Conservation (phyloP, 2,797 vertebrate genomes). For the Allobates femoralis region DNA sequence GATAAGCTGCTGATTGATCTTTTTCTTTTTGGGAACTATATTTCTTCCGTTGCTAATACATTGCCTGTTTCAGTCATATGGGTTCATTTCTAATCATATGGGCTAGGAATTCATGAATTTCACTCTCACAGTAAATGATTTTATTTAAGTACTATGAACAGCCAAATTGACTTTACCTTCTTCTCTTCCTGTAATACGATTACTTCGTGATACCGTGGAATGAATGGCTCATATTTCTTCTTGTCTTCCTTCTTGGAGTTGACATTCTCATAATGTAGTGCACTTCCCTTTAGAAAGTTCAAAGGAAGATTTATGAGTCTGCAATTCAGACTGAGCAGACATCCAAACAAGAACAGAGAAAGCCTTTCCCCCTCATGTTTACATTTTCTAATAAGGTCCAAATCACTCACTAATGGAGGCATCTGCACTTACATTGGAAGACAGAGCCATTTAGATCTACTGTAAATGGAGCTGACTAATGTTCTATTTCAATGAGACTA, state of each 20-base stretch:
- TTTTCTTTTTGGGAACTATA: constrained; percentile 54
- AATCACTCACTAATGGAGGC: constrained; percentile 53
- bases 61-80: constrained; percentile 1
- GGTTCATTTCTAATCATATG: constrained; percentile 61
- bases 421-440: constrained; percentile 30
- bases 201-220: constrained; percentile 79
- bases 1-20: constrained; percentile 55
- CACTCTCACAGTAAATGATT: constrained; percentile 65
- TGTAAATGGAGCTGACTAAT: constrained; percentile 29
- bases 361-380: constrained; percentile 62
- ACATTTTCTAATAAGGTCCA: constrained; percentile 65
- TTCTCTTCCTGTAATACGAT: constrained; percentile 73
- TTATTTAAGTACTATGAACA: constrained; percentile 64
- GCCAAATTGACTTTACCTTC: constrained; percentile 68
- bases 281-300: constrained; percentile 75
- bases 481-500: background rate
- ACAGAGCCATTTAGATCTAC: constrained; percentile 30
- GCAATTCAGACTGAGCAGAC: constrained; percentile 67
- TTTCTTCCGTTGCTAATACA: constrained; percentile 54
- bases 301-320: constrained; percentile 70
- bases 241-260: constrained; percentile 77
- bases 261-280: constrained; percentile 75
- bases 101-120: constrained; percentile 62
- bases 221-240: constrained; percentile 69
- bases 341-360: constrained; percentile 67